phyloP scores from a whole-genome alignment of 2,888 invertebrate species.

The Aricia artaxerxes region DNA sequence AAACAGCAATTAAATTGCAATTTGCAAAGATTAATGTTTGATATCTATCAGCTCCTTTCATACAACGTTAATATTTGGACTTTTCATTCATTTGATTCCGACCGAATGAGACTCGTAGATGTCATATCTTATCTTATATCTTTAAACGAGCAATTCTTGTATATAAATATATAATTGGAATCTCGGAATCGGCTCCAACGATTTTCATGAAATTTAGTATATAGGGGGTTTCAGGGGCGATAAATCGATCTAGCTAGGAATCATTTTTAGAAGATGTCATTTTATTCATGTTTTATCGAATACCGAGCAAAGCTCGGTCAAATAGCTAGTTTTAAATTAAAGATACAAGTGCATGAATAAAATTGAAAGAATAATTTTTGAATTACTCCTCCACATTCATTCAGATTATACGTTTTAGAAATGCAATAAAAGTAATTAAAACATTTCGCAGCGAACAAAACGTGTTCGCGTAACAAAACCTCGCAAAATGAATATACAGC shows the following conservation, averaged over 20 bases:
- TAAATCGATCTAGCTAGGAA: too few relatives aligned
- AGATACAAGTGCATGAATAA: not conserved
- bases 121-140: too few relatives aligned
- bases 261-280: too few relatives aligned
- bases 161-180: too few relatives aligned
- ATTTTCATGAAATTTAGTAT: too few relatives aligned
- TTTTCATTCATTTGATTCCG: not conserved
- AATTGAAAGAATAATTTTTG: too few relatives aligned
- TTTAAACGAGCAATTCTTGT: too few relatives aligned
- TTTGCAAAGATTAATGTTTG: constrained; percentile 12
- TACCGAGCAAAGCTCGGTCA: too few relatives aligned
- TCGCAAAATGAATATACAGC: constrained; percentile 1
- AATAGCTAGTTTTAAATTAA: not conserved
- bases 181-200: too few relatives aligned
- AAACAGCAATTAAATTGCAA: constrained; percentile 16
- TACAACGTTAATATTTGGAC: not conserved
- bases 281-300: too few relatives aligned
- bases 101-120: not conserved
- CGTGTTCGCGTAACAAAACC: not conserved
- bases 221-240: too few relatives aligned
- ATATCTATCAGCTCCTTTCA: not conserved
- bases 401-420: not conserved
- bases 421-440: not conserved
- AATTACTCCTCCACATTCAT: not conserved
- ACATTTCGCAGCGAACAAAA: not conserved